These are phyloP conservation scores for Sphaerodactylus townsendi DNA, from an alignment of 2,113 vertebrate genomes.

Conservation along the genomic window DNA sequence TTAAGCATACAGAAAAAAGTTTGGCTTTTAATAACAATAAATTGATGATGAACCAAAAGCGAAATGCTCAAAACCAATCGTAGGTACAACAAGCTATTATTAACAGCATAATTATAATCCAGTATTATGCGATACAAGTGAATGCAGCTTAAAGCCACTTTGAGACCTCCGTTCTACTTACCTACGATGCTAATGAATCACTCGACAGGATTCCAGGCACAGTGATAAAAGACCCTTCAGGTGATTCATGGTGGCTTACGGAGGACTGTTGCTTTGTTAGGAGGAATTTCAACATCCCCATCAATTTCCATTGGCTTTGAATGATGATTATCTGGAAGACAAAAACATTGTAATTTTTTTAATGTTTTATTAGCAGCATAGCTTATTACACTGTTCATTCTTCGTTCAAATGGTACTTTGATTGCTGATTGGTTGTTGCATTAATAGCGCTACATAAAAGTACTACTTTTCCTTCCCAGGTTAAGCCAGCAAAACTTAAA, in stretches of 20 bases:
- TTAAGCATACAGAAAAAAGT: slow-evolving; percentile 10
- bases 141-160: background rate
- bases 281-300: slow-evolving; percentile 89
- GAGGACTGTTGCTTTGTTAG: slow-evolving; percentile 93
- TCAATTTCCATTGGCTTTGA: slow-evolving; percentile 94
- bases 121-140: slow-evolving; percentile 11
- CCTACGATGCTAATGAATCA: slow-evolving; percentile 93
- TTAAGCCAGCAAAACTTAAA: background rate
- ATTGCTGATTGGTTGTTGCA: background rate
- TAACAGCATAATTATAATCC: background rate
- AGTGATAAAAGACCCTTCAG: slow-evolving; percentile 98
- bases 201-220: slow-evolving; percentile 98
- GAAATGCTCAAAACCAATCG: background rate
- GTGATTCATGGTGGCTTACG: slow-evolving; percentile 96
- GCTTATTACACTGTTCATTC: background rate
- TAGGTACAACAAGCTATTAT: background rate
- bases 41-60: background rate
- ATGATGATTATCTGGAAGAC: slow-evolving; percentile 87
- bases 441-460: background rate
- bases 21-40: background rate
- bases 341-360: slow-evolving; percentile 24
- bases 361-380: slow-evolving; percentile 1
- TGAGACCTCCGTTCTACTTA: slow-evolving; percentile 70
- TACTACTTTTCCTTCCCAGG: background rate
- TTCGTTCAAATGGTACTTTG: background rate